Base-by-base conservation (phyloP, 2,113 vertebrate genomes). In the Urocolius indicus region DNA sequence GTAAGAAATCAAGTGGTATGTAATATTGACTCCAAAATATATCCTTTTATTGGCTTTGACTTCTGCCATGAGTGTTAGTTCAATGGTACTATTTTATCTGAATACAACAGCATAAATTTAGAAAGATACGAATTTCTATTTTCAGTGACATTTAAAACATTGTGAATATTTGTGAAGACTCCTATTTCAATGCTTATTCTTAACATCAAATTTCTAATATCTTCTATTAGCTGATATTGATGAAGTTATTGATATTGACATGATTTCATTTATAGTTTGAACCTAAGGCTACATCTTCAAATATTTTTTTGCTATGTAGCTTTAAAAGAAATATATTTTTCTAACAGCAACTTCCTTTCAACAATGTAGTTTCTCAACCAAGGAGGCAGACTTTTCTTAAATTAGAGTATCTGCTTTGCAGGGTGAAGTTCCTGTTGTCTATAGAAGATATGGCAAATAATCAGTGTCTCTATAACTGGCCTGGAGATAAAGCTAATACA, bases 401-500 rank as follows among this genome's bases (percentile, higher is more conserved):
- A 74, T 91, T 73, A 61, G 62, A 62, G 45, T 0, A 0, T 69
- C 74, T 95, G 81, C 82, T 79, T 76, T 80, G 51, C 75, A 74
- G 59, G 27, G 22, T 61, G n/a, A 80, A 72, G 92, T 57, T 92
- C 19, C 59, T 52, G 41, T 45, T 97, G 59, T 92, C 82, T 95
- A 51, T 68, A 36, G 59, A 49, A 91, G 91, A 90, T 63, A 82
- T 0, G 2, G 32, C 5, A 71, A 74, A 45, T 11, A 48, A 85
- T 75, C 83, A 34, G 49, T 86, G 61, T 21, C 83, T 72, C 52
- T 81, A 0, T 32, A 87, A 59, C 79, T 68, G 86, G 38, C 73
- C 88, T 75, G 54, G 36, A 93, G 62, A 68, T 49, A 84, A 13
- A 89, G 61, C 67, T 96, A 92, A 95, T 49, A 66, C 11, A 93